Conservation (phyloP, 2,797 vertebrate genomes). For the Propithecus perrieri region DNA sequence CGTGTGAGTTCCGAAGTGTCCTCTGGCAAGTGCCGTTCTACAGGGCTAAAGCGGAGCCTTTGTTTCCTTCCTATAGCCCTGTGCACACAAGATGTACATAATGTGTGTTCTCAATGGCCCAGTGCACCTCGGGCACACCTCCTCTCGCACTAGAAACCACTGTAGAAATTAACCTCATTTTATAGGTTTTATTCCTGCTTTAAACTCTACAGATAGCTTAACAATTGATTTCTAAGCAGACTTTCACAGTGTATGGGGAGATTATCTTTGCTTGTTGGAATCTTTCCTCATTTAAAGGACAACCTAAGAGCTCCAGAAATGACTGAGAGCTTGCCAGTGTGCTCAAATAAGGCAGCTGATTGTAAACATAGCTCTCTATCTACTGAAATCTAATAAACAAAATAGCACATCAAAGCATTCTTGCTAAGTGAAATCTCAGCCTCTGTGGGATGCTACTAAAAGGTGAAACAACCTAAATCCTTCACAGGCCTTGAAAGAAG, state of each 20-base stretch:
- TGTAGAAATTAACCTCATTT: background rate
- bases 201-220: background rate
- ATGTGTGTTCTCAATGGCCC: background rate
- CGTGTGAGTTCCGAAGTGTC: background rate
- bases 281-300: background rate
- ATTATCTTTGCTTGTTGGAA: background rate
- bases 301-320: background rate
- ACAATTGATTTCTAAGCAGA: background rate
- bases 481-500: background rate
- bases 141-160: background rate
- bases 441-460: background rate
- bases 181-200: background rate
- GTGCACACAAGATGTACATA: background rate
- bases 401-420: background rate
- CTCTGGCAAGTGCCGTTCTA: background rate
- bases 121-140: background rate
- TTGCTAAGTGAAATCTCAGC: background rate
- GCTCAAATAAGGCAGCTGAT: background rate
- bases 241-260: background rate
- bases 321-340: background rate
- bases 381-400: background rate
- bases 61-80: background rate
- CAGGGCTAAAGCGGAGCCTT: background rate
- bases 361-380: background rate
- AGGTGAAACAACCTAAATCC: background rate